These are phyloP conservation scores for Zaprionus africanus DNA, from an alignment of 1,140 invertebrate genomes.

Conservation along the genomic window DNA sequence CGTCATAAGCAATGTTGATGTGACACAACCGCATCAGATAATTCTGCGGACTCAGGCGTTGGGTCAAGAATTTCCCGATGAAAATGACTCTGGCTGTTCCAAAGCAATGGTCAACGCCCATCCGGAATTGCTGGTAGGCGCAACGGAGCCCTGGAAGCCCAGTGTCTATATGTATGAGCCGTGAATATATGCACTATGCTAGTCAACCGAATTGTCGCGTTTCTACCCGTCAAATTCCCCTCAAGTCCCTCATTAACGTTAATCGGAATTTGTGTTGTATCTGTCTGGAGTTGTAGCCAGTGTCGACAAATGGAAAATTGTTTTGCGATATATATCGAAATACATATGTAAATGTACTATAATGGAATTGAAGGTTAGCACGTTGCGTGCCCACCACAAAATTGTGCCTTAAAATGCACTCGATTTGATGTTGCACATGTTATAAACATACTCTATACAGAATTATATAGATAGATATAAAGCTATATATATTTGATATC, in stretches of 20 bases:
- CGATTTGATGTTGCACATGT: conserved; percentile 30
- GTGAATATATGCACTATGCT: conserved; percentile 44
- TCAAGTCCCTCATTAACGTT: not conserved
- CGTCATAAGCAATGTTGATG: conserved; percentile 72
- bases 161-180: conserved; percentile 74
- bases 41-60: conserved; percentile 61
- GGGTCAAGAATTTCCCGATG: conserved; percentile 60
- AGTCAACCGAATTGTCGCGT: conserved; percentile 55
- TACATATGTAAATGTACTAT: conserved; percentile 14
- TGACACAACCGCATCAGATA: conserved; percentile 63
- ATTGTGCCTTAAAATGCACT: conserved; percentile 39
- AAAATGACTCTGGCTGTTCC: not conserved
- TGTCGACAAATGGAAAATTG: not conserved
- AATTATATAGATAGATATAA: not conserved
- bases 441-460: conserved; percentile 5
- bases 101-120: conserved; percentile 31
- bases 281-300: not conserved
- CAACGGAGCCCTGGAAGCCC: conserved; percentile 62
- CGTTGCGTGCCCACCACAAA: not conserved
- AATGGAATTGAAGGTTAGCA: conserved; percentile 20
- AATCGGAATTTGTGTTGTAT: not conserved
- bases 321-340: not conserved
- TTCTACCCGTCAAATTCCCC: not conserved
- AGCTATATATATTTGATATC: conserved; percentile 18
- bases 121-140: conserved; percentile 59